A percentile compares a stretch with the other conserved stretches of the same genome.
Conservation (phyloP, 2,113 vertebrate species). For the Microtus pennsylvanicus region DNA sequence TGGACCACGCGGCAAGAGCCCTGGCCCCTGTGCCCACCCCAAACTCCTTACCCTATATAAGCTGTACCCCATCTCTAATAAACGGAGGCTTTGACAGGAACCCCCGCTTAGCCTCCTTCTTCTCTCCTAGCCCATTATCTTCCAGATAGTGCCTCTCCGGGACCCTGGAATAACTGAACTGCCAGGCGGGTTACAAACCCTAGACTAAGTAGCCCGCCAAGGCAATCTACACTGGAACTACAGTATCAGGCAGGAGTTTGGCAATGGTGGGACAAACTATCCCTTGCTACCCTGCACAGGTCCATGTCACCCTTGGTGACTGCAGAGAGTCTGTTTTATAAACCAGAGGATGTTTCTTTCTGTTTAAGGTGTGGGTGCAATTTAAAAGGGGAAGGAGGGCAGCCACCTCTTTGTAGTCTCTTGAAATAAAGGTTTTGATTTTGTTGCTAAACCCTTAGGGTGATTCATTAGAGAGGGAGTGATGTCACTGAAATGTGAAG, state of each 20-base stretch:
- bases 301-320: background rate
- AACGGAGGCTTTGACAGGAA: too few relatives aligned
- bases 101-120: too few relatives aligned
- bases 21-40: too few relatives aligned
- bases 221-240: background rate
- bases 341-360: background rate
- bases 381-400: background rate
- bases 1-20: too few relatives aligned
- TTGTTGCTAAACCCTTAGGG: slow-evolving; percentile 26
- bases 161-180: too few relatives aligned
- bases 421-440: slow-evolving; percentile 38
- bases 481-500: slow-evolving; percentile 33
- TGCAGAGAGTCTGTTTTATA: slow-evolving; percentile 52
- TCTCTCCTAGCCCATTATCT: too few relatives aligned
- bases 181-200: too few relatives aligned
- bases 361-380: background rate
- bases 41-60: too few relatives aligned
- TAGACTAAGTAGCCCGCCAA: too few relatives aligned
- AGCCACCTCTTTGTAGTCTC: slow-evolving; percentile 2
- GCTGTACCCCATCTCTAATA: too few relatives aligned
- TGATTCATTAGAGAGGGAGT: background rate
- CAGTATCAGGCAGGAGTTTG: slow-evolving; percentile 32
- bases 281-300: background rate
- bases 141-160: too few relatives aligned
- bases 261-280: background rate